Percentiles rank a stretch among this genome's conserved stretches.
Conservation (phyloP, 2,888 invertebrate genomes). For the Epistrophe grossulariae region DNA sequence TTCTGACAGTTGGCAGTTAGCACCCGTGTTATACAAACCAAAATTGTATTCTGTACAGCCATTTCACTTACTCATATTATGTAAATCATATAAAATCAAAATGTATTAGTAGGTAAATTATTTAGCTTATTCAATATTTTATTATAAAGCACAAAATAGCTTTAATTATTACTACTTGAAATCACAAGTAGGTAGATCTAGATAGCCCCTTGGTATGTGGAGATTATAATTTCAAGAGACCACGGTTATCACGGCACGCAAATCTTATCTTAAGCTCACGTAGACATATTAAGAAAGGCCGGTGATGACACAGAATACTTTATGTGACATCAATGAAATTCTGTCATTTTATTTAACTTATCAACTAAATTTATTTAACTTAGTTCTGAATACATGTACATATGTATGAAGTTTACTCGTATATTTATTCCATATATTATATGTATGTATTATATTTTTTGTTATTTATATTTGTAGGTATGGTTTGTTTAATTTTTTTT, state of each 20-base stretch:
- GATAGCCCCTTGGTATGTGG: slow-evolving; percentile 6
- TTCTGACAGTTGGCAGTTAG: too few relatives aligned
- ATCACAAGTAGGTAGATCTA: slow-evolving; percentile 4
- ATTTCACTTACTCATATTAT: too few relatives aligned
- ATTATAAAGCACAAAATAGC: not conserved
- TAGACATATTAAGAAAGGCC: slow-evolving; percentile 27
- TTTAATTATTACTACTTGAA: slow-evolving; percentile 15
- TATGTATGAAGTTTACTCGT: too few relatives aligned
- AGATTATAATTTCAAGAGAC: slow-evolving; percentile 34
- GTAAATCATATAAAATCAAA: too few relatives aligned
- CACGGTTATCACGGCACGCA: slow-evolving; percentile 71
- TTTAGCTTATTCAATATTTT: not conserved
- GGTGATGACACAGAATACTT: slow-evolving; percentile 43
- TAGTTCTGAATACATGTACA: not conserved
- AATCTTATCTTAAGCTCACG: slow-evolving; percentile 64
- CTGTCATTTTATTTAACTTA: not conserved
- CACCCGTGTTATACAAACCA: too few relatives aligned
- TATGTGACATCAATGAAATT: slow-evolving; percentile 30
- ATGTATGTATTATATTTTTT: too few relatives aligned
- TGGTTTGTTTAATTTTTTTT: too few relatives aligned
- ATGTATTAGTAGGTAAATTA: too few relatives aligned
- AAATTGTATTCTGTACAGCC: too few relatives aligned
- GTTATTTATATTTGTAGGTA: too few relatives aligned
- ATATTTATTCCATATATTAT: too few relatives aligned
- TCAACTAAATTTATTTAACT: not conserved